Conservation (phyloP, 2,113 vertebrate genomes). For the Prinia subflava region DNA sequence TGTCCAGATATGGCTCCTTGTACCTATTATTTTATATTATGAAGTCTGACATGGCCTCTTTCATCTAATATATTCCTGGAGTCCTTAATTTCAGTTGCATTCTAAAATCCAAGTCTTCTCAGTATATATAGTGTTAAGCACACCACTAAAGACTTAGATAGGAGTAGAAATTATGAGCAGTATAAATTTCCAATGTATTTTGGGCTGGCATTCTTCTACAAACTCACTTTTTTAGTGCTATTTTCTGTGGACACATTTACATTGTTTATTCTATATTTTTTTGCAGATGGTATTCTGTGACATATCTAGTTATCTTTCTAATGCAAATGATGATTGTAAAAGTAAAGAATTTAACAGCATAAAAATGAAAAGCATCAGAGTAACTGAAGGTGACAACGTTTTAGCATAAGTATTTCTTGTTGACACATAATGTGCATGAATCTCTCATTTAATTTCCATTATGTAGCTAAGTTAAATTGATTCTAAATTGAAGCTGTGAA, state of each 20-base stretch:
- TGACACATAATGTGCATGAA: not conserved
- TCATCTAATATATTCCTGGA: not conserved
- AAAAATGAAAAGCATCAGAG: not conserved
- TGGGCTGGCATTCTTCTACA: fast-evolving
- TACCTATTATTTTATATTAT: not conserved
- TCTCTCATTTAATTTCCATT: not conserved
- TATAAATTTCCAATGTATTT: not conserved
- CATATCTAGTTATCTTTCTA: not conserved
- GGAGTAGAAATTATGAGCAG: not conserved
- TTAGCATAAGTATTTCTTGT: not conserved
- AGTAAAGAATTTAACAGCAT: not conserved
- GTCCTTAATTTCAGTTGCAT: not conserved
- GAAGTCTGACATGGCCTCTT: not conserved
- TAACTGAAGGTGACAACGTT: not conserved
- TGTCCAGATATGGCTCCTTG: not conserved
- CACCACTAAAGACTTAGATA: not conserved
- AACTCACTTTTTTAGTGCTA: not conserved
- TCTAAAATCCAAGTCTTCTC: not conserved
- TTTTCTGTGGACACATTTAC: not conserved
- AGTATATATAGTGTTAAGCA: not conserved
- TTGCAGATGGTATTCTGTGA: not conserved
- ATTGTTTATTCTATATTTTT: not conserved
- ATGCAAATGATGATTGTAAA: not conserved
- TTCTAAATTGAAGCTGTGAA: not conserved
- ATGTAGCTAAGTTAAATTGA: not conserved